Evolutionary conservation across 1,140 invertebrate species (phyloP).

Genomic region (Planococcus citri): DNA sequence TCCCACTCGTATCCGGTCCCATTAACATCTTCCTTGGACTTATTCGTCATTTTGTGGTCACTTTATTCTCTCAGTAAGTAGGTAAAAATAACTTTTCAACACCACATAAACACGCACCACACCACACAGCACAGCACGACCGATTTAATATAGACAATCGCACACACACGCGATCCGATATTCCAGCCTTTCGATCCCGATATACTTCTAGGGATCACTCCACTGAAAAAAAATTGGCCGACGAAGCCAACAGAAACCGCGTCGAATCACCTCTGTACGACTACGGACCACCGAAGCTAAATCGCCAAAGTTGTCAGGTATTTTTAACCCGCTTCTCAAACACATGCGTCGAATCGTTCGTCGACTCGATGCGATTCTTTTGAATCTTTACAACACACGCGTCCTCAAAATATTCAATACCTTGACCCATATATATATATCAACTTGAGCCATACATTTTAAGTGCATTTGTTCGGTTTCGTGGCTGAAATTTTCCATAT

Average conservation of each 20-base stretch:
- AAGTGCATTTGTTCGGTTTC: no score
- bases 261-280: not conserved
- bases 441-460: no score
- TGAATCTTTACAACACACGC: no score
- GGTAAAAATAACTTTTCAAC: not conserved
- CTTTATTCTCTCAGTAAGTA: not conserved
- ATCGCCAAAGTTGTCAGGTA: not conserved
- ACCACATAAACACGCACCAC: not conserved
- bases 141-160: not conserved
- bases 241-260: not conserved
- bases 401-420: no score
- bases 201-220: not conserved
- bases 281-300: not conserved
- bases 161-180: not conserved
- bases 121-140: not conserved
- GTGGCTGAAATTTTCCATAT: no score
- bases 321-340: not conserved
- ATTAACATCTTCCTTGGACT: constrained; percentile 24
- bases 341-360: not conserved
- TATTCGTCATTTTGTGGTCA: not conserved
- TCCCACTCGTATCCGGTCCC: constrained; percentile 28
- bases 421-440: no score
- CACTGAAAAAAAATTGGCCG: not conserved
- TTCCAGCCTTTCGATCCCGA: not conserved
- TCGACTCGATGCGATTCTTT: not conserved